These are phyloP conservation scores for Amblyjoppa fuscipennis DNA, from an alignment of 2,888 invertebrate species.

Conservation along the genomic window DNA sequence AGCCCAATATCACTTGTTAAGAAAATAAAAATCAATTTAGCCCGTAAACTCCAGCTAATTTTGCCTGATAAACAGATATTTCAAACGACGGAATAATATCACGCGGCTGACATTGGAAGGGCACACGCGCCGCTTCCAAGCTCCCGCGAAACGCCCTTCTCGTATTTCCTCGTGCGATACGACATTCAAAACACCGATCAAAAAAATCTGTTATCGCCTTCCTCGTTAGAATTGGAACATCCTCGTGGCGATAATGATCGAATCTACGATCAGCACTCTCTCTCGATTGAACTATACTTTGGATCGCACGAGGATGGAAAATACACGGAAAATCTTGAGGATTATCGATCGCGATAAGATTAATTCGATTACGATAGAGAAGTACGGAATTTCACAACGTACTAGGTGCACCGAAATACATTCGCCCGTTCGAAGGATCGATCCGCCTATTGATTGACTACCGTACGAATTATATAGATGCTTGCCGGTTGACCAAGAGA, in stretches of 20 bases:
- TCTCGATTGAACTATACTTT: not conserved
- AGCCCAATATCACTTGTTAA: no score
- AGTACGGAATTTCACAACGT: conserved; percentile 30
- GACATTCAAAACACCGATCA: not conserved
- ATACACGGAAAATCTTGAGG: conserved; percentile 6
- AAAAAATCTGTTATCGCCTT: not conserved
- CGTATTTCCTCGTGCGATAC: not conserved
- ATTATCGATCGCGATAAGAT: conserved; percentile 50
- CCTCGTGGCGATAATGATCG: not conserved
- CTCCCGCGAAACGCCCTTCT: not conserved
- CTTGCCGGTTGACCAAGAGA: conserved; percentile 31
- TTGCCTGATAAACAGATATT: not conserved
- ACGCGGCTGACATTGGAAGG: not conserved
- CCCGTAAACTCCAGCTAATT: no score
- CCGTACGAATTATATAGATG: conserved; percentile 20
- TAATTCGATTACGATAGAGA: conserved; percentile 25
- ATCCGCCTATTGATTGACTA: conserved; percentile 21
- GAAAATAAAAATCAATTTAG: no score
- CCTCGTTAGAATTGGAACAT: not conserved
- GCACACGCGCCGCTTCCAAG: not conserved
- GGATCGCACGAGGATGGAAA: not conserved
- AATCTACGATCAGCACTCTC: not conserved
- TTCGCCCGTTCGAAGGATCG: conserved; percentile 18
- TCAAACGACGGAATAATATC: not conserved
- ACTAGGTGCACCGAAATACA: not conserved